Evolutionary conservation across 2,113 vertebrate genomes (phyloP).

Genomic region (zebrafish (Danio rerio)): GRCz12tu NC_133190.1:42221001-42221500

Average conservation of each 20-base stretch:
- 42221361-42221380: too few species aligned
- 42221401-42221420: too few species aligned
- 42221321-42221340: not conserved
- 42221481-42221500: too few species aligned
- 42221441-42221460: too few species aligned
- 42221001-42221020: not conserved
- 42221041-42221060: not conserved
- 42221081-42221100: not conserved
- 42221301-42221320: not conserved
- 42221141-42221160: not conserved
- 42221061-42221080: conserved; percentile 24
- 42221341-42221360: too few species aligned
- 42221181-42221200: not conserved
- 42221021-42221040: not conserved
- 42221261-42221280: not conserved
- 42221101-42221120: not conserved
- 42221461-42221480: too few species aligned
- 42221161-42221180: not conserved
- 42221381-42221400: too few species aligned
- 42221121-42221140: conserved; percentile 22
- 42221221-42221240: conserved; percentile 5
- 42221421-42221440: too few species aligned
- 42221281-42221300: not conserved
- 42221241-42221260: not conserved
- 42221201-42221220: conserved; percentile 9